These are phyloP conservation scores for Pantala flavescens DNA, from an alignment of 1,140 invertebrate genomes.

Conservation along the genomic window DNA sequence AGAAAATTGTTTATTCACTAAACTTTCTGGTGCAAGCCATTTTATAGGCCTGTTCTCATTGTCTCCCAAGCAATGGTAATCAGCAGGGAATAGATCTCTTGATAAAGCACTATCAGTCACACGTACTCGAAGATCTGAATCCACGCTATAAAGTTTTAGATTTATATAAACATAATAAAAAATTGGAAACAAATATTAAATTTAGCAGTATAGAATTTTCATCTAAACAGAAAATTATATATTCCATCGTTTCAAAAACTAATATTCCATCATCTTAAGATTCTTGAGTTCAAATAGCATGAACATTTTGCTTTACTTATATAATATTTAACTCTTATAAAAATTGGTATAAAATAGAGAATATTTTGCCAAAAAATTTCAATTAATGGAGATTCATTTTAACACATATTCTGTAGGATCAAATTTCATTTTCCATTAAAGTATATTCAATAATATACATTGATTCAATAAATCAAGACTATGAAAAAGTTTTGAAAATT, in stretches of 20 bases:
- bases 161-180: neutral
- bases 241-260: neutral
- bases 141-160: constrained; percentile 46
- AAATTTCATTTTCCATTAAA: too few species aligned
- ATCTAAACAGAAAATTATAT: neutral
- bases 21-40: constrained; percentile 87
- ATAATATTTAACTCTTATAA: too few species aligned
- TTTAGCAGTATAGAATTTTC: neutral
- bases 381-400: too few species aligned
- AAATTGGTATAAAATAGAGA: too few species aligned
- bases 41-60: constrained; percentile 91
- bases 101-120: constrained; percentile 82
- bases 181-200: neutral
- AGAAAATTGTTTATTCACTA: constrained; percentile 68
- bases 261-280: too few species aligned
- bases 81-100: constrained; percentile 84
- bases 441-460: too few species aligned
- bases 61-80: constrained; percentile 90
- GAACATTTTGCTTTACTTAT: too few species aligned
- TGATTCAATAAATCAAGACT: too few species aligned
- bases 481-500: too few species aligned
- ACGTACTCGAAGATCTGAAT: constrained; percentile 72
- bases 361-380: too few species aligned
- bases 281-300: too few species aligned
- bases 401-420: too few species aligned